These are phyloP conservation scores for Hydropsyche tenuis DNA, from an alignment of 1,140 invertebrate genomes.

Conservation along the genomic window DNA sequence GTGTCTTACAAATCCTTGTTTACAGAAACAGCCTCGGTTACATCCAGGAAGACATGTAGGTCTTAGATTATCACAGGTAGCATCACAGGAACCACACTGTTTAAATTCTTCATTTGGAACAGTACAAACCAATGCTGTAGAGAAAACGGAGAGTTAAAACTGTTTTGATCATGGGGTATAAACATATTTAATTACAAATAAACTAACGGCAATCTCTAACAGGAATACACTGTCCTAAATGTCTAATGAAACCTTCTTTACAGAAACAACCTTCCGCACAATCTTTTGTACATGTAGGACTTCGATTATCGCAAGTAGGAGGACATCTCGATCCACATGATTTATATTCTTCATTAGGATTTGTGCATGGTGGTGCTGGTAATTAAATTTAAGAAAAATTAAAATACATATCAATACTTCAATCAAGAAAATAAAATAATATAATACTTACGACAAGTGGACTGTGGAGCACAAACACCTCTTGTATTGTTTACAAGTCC, in stretches of 20 bases:
- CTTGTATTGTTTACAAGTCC: background rate
- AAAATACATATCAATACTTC: background rate
- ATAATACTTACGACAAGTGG: background rate
- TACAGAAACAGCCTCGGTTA: slow-evolving; percentile 16
- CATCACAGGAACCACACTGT: slow-evolving; percentile 7
- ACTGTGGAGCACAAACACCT: background rate
- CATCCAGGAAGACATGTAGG: slow-evolving; percentile 2
- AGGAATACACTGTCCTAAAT: slow-evolving; percentile 7
- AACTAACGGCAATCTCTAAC: slow-evolving; percentile 15
- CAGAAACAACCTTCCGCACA: slow-evolving; percentile 33
- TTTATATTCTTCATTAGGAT: slow-evolving; percentile 32
- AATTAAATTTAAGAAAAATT: too few species aligned
- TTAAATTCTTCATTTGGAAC: slow-evolving; percentile 22
- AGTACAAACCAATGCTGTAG: background rate
- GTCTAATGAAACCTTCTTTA: slow-evolving; percentile 35
- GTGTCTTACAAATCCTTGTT: slow-evolving; percentile 8
- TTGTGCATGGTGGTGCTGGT: background rate
- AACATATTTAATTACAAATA: slow-evolving; percentile 5
- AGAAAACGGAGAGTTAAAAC: background rate
- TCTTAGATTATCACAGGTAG: slow-evolving; percentile 16
- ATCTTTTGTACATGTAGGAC: slow-evolving; percentile 4
- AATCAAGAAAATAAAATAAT: background rate
- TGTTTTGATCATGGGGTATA: too few species aligned
- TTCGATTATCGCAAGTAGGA: slow-evolving; percentile 34
- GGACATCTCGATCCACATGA: slow-evolving; percentile 20